Conservation (phyloP, 2,888 invertebrate genomes). For the Cheilosia soror region DNA sequence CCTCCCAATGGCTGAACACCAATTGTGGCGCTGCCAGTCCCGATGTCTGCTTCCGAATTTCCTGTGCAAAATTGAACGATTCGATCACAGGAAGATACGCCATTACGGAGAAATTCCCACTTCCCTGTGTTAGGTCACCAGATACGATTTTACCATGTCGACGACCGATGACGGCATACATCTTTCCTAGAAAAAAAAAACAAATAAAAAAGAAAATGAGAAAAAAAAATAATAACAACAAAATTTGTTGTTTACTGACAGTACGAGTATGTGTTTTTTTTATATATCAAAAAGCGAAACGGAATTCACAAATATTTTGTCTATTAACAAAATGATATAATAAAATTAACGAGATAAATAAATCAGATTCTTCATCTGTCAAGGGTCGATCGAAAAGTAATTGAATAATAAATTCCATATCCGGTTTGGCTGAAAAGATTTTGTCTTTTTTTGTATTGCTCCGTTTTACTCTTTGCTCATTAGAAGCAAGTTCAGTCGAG, state of each 20-base stretch:
- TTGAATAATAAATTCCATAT: constrained; percentile 46
- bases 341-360: constrained; percentile 35
- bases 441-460: background rate
- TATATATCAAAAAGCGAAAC: constrained; percentile 2
- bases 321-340: constrained; percentile 11
- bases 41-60: constrained; percentile 97
- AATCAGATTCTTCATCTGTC: constrained; percentile 27
- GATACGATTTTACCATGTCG: constrained; percentile 94
- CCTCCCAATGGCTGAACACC: constrained; percentile 99
- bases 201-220: constrained; percentile 31
- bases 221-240: constrained; percentile 30
- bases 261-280: no score
- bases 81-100: constrained; percentile 98
- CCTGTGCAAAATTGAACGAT: constrained; percentile 97
- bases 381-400: constrained; percentile 28
- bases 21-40: constrained; percentile 98
- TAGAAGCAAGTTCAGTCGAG: constrained; percentile 1
- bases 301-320: background rate
- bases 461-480: constrained; percentile 1
- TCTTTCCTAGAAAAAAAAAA: constrained; percentile 87
- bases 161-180: constrained; percentile 95
- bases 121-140: constrained; percentile 96
- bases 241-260: constrained; percentile 19
- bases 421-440: constrained; percentile 33
- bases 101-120: constrained; percentile 94